Base-by-base conservation (phyloP, 1,140 invertebrate genomes). In the Laupala kohalensis region DNA sequence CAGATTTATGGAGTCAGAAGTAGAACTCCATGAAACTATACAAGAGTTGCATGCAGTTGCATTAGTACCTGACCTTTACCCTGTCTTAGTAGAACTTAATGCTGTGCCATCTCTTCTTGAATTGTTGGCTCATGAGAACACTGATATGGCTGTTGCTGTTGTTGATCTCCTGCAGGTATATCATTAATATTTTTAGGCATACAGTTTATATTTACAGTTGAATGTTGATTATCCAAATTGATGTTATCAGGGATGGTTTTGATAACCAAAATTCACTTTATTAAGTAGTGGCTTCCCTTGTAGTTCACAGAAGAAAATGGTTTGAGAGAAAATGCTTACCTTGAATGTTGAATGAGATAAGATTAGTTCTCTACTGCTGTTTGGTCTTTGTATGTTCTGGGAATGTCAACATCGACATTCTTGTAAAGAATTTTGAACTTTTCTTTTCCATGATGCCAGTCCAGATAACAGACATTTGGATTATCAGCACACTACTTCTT, bases 1-100 rank as follows among this genome's bases (percentile, higher is more conserved):
- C 73, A 93, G 91, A 81, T 99, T 99, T 82, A 98, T 99, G 96
- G 97, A 99, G 76, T 98, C 96, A 69, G 98, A 99, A 85, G 83
- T 99, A 13, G 96, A 98, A 81, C 81, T 98, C 64, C 93, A 97
- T 82, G 92, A 94, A 77, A 88, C 90, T 2, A 86, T 98, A 73
- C 90, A 98, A 83, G 94, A 99, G 78, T 86, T 99, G 78, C 94
- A 98, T 83, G 90, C 92, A 13, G 84, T 99, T 25, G 93, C 96
- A 6, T 98, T 97, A 6, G 94, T 94, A 37, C 96, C 97, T 13
- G 95, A 99, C 80, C 85, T 97, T 65, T 99, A 99, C 84, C 92
- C 93, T 0, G 78, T 96, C 15, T 83, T 98, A 68, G 93, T 99
- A 2, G 92, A 98, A 74, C 81, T 97, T 27, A 90, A 93, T 75